Evolutionary conservation across 2,113 vertebrate species (phyloP), one percentile per base, ranked within the genome.

Genomic region (Corythaixoides concolor): DNA sequence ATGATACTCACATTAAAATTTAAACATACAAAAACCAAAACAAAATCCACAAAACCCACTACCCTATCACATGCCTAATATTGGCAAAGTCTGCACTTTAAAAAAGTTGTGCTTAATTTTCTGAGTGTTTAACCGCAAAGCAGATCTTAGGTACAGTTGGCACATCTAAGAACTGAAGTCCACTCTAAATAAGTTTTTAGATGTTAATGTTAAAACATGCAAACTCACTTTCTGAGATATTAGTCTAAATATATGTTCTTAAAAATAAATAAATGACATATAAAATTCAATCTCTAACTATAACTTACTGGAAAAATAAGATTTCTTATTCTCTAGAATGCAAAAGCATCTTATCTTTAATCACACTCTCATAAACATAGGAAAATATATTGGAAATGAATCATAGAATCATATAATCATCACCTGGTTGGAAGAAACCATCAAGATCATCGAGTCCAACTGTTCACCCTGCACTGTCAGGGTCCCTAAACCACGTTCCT

Each of bases 31-130:
- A 41, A 41, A 41, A 41, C 41, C 41, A 41, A 41, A 41, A 10
- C 32, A 22, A 63, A 80, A 6, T 2, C 12, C 41, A 15, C 7
- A 33, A 56, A 85, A 35, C 0, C 1, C 21, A 41, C 18, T 18
- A 64, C 32, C 8, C 5, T 50, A 27, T 50, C 41, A 16, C 9
- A 17, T 47, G 17, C 21, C n/a, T 72, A 52, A 77, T 64, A 69
- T 28, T 81, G 55, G 3, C 11, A 67, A 88, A 82, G 5, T 64
- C 64, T 60, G n/a, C 14, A 37, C 20, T 37, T 84, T 79, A 68
- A 91, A 59, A 77, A 0, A 35, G 21, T 79, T 58, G 15, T 41
- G 21, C 6, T 58, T 93, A 33, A 60, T 89, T 85, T 87, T 78
- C 49, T 33, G 21, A 8, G 20, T 58, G 53, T 12, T 76, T 84